Conservation (phyloP, 2,888 invertebrate species). For the Papilio elwesi region DNA sequence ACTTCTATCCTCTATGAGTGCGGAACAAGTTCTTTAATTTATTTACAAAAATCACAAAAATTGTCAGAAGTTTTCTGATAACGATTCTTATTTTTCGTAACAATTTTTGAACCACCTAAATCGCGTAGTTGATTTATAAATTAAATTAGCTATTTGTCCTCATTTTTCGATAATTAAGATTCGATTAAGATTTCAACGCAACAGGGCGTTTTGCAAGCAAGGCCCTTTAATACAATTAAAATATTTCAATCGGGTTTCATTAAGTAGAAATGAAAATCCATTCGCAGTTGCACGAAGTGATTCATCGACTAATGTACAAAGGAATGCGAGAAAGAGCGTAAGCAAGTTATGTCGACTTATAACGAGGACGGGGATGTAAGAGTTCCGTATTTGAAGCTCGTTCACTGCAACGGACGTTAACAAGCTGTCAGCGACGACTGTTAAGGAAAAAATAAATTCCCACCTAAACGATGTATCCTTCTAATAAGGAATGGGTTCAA, state of each 20-base stretch:
- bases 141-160: too few species aligned
- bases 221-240: constrained; percentile 1
- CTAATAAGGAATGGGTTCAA: constrained; percentile 18
- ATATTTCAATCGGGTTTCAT: constrained; percentile 4
- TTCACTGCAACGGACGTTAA: constrained; percentile 61
- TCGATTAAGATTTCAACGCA: too few species aligned
- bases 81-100: too few species aligned
- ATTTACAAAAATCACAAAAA: background rate
- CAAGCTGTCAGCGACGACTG: constrained; percentile 59
- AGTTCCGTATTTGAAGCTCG: constrained; percentile 64
- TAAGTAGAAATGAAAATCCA: constrained; percentile 11
- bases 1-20: constrained; percentile 11
- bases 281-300: constrained; percentile 35
- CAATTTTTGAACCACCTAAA: too few species aligned
- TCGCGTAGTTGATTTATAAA: too few species aligned
- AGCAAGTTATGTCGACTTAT: constrained; percentile 48
- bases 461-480: constrained; percentile 40
- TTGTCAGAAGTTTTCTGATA: too few species aligned
- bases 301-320: constrained; percentile 41
- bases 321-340: constrained; percentile 43
- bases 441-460: constrained; percentile 49
- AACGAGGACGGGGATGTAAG: constrained; percentile 56
- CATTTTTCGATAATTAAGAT: too few species aligned
- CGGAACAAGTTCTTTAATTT: constrained; percentile 8
- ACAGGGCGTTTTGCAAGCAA: background rate